A percentile compares a stretch with the other conserved stretches of the same genome.
phyloP scores from a whole-genome alignment of 2,888 invertebrate species.

The Lypha dubia region DNA sequence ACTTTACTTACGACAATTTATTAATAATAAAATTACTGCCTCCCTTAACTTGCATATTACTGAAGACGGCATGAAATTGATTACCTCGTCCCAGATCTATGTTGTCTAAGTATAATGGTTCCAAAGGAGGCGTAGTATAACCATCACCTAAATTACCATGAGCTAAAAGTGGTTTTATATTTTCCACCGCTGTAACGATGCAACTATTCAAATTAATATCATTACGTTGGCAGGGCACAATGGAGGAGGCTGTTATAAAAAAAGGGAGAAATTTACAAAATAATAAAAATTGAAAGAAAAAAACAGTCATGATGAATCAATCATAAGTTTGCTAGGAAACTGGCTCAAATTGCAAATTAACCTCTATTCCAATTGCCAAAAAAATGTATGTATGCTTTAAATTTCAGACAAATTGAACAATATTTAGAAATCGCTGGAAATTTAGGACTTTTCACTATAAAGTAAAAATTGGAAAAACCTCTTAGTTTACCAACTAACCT shows the following conservation, averaged over 20 bases:
- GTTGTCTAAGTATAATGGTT: constrained; percentile 81
- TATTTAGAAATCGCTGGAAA: too few species aligned
- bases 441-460: too few species aligned
- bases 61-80: constrained; percentile 82
- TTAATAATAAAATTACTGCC: constrained; percentile 83
- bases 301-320: too few species aligned
- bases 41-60: constrained; percentile 80
- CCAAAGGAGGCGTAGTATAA: constrained; percentile 80
- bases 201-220: constrained; percentile 81
- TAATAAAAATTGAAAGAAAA: not conserved
- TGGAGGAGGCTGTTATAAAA: constrained; percentile 77
- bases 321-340: too few species aligned
- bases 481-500: too few species aligned
- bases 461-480: too few species aligned
- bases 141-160: constrained; percentile 82
- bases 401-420: too few species aligned
- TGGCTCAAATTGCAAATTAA: too few species aligned
- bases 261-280: not conserved
- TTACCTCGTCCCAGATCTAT: constrained; percentile 81
- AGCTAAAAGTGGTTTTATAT: constrained; percentile 79
- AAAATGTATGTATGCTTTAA: too few species aligned
- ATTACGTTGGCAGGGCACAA: constrained; percentile 81
- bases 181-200: constrained; percentile 80
- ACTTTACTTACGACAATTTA: constrained; percentile 79
- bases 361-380: too few species aligned